phyloP scores from a whole-genome alignment of 2,888 invertebrate genomes.

The Ornithoptera alexandrae region DNA sequence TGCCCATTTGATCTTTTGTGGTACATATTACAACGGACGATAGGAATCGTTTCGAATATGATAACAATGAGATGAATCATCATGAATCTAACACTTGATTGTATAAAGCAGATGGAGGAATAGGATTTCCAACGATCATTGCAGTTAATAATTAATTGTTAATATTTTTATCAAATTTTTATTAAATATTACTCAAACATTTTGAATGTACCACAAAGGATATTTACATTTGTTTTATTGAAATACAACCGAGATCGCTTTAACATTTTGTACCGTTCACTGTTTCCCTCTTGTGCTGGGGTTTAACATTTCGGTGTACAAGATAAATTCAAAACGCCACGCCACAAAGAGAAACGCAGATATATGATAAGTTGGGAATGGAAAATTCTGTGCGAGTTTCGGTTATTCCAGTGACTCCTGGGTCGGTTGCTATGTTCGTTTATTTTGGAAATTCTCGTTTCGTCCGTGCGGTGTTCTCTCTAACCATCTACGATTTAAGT shows the following conservation, averaged over 20 bases:
- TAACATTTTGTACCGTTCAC: neutral
- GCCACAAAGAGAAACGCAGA: constrained; percentile 3
- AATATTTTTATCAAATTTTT: neutral
- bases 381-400: constrained; percentile 4
- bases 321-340: constrained; percentile 10
- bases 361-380: constrained; percentile 15
- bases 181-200: neutral
- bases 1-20: too few relatives aligned
- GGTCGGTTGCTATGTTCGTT: neutral
- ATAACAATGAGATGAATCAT: too few relatives aligned
- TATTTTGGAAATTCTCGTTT: constrained; percentile 10
- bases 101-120: too few relatives aligned
- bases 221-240: neutral
- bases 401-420: constrained; percentile 11
- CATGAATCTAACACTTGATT: too few relatives aligned
- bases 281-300: neutral
- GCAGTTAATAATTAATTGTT: too few relatives aligned
- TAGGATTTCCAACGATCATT: too few relatives aligned
- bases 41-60: too few relatives aligned
- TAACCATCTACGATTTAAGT: neutral
- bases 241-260: neutral
- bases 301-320: constrained; percentile 5
- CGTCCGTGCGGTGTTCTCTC: neutral
- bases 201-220: neutral
- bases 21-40: too few relatives aligned